phyloP scores from a whole-genome alignment of 2,113 vertebrate species.

The Accipiter cooperii region DNA sequence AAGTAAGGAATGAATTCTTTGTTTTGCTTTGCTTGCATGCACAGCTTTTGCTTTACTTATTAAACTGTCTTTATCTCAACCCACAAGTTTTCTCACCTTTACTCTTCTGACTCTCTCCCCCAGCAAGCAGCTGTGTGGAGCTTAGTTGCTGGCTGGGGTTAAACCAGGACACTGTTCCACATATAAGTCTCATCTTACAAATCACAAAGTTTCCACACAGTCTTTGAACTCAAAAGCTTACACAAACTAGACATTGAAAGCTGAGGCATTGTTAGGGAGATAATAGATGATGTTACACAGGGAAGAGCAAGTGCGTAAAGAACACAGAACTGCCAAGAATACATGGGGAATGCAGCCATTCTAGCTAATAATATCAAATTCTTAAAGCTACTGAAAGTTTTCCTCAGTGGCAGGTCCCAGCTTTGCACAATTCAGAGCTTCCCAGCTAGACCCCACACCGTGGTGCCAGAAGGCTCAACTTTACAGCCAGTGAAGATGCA shows the following conservation, averaged over 20 bases:
- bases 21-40: too few relatives aligned
- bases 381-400: not conserved
- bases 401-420: not conserved
- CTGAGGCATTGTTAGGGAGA: slow-evolving; percentile 2
- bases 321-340: not conserved
- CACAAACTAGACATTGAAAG: not conserved
- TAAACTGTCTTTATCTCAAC: too few relatives aligned
- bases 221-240: slow-evolving; percentile 25
- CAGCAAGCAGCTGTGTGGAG: too few relatives aligned
- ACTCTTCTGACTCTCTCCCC: too few relatives aligned
- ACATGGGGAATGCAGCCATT: not conserved
- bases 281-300: not conserved
- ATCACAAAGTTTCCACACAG: not conserved
- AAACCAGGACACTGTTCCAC: not conserved
- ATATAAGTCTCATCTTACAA: not conserved
- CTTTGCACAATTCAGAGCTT: not conserved
- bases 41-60: too few relatives aligned
- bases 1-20: too few relatives aligned
- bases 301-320: not conserved
- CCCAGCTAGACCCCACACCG: not conserved
- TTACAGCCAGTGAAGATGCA: not conserved
- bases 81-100: too few relatives aligned
- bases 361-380: not conserved
- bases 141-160: too few relatives aligned
- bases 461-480: not conserved